phyloP scores from a whole-genome alignment of 2,888 invertebrate species.

The Dicycla oo region DNA sequence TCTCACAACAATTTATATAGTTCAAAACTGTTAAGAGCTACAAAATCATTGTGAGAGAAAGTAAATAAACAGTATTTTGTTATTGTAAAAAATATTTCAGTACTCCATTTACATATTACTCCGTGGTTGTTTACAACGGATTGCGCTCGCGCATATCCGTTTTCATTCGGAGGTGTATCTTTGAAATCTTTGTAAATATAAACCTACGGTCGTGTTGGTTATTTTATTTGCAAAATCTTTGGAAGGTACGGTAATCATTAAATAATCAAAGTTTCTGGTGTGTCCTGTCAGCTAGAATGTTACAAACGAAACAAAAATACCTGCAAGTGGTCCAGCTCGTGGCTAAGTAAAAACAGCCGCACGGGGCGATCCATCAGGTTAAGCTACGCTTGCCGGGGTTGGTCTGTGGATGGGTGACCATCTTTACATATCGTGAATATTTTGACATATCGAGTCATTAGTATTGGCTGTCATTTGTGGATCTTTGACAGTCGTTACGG shows the following conservation, averaged over 20 bases:
- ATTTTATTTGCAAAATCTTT: neutral
- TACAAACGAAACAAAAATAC: neutral
- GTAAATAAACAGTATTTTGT: neutral
- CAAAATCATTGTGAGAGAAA: neutral
- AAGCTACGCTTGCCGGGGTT: no score
- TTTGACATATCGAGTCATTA: no score
- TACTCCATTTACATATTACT: constrained; percentile 26
- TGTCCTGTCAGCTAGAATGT: neutral
- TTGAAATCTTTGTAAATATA: constrained; percentile 33
- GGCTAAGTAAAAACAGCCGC: no score
- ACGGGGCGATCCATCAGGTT: no score
- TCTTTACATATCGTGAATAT: no score
- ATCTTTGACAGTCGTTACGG: no score
- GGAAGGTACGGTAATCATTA: neutral
- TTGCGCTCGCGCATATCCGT: constrained; percentile 48
- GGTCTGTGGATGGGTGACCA: no score
- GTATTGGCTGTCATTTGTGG: no score
- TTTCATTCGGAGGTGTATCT: constrained; percentile 52
- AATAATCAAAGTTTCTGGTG: neutral
- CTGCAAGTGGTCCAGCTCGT: neutral
- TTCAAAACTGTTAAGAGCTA: neutral
- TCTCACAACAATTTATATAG: neutral
- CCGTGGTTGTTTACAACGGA: constrained; percentile 29
- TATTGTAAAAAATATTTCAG: neutral
- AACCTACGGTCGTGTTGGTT: neutral